Conservation (phyloP, 2,113 vertebrate species). For the Lepus europaeus region DNA sequence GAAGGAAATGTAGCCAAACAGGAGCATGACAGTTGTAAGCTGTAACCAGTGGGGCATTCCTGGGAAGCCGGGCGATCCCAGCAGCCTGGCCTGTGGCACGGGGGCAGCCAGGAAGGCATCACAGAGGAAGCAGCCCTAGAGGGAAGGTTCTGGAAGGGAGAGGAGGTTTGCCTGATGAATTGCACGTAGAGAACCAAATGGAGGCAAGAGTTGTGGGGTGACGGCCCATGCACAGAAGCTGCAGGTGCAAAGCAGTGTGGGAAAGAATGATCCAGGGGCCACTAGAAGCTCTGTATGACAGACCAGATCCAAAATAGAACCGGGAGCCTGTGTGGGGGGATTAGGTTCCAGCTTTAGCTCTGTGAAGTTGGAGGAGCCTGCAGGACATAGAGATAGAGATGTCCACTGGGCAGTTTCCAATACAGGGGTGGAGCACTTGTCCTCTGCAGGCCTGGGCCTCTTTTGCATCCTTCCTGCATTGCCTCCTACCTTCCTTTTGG, state of each 20-base stretch:
- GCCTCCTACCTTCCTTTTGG: background rate
- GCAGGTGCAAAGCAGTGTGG: background rate
- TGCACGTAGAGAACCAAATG: background rate
- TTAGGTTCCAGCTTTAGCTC: background rate
- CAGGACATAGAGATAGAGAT: background rate
- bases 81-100: background rate
- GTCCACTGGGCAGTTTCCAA: background rate
- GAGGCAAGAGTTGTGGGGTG: background rate
- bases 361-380: background rate
- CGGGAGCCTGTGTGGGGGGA: background rate
- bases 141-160: background rate
- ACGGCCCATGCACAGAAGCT: background rate
- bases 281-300: background rate
- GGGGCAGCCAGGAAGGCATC: background rate
- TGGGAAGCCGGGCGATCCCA: background rate
- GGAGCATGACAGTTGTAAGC: background rate
- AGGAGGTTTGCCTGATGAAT: background rate
- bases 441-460: background rate
- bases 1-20: background rate
- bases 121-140: background rate
- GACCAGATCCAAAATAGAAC: background rate
- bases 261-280: background rate
- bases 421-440: background rate
- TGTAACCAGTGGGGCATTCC: too few relatives aligned
- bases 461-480: background rate